Evolutionary conservation across 2,113 vertebrate genomes (phyloP).

Genomic region (Phaethon lepturus): DNA sequence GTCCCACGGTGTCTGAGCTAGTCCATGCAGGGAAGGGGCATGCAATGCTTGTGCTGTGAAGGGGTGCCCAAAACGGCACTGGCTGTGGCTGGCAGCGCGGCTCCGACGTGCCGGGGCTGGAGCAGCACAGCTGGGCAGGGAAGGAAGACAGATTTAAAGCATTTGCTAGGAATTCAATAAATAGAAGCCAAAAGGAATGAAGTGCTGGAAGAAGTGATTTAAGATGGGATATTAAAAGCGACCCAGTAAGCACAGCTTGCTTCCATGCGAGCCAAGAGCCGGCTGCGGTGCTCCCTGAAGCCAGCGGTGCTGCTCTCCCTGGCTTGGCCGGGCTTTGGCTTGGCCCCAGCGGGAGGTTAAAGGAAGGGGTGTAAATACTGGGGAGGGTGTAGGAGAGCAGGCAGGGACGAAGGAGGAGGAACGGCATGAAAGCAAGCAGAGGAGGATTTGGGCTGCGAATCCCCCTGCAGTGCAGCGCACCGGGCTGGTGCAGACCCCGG

Average conservation of each 20-base stretch:
- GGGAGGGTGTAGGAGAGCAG: not conserved
- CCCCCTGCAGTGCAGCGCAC: not conserved
- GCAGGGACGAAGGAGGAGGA: not conserved
- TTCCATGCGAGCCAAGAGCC: not conserved
- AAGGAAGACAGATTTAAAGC: not conserved
- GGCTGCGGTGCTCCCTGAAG: not conserved
- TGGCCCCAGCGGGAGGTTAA: not conserved
- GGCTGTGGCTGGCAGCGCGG: not conserved
- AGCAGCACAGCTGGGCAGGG: not conserved
- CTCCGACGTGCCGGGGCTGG: accelerated
- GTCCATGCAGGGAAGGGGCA: not conserved
- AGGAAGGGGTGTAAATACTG: not conserved
- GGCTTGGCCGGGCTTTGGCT: not conserved
- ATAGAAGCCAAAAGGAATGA: not conserved
- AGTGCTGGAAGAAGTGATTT: slow-evolving; percentile 45
- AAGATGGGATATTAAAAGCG: not conserved
- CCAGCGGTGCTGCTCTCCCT: not conserved
- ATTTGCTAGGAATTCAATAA: slow-evolving; percentile 9
- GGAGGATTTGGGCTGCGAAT: not conserved
- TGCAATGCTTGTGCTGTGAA: accelerated
- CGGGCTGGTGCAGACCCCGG: not conserved
- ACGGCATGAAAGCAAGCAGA: not conserved
- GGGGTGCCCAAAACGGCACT: accelerated
- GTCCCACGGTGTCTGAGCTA: not conserved
- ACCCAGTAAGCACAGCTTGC: not conserved